Conservation (phyloP, 2,888 invertebrate species). For the Corbicula japonica region DNA sequence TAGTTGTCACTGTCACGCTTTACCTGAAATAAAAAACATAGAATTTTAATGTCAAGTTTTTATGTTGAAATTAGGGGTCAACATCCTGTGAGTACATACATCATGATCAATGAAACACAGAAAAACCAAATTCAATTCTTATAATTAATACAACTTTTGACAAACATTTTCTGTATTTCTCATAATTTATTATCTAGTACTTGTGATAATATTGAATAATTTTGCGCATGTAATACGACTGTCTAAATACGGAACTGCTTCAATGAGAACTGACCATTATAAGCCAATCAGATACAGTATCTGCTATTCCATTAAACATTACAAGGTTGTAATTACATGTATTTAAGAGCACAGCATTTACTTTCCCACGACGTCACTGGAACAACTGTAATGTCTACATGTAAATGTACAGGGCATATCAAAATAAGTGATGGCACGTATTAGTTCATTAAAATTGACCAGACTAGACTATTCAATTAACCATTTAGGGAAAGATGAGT, state of each 20-base stretch:
- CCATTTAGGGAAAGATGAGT: not conserved
- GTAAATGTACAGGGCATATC: not conserved
- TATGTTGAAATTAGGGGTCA: not conserved
- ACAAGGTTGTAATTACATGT: no score
- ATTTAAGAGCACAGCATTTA: no score
- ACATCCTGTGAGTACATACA: not conserved
- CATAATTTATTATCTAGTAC: not conserved
- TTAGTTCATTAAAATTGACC: not conserved
- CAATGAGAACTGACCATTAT: no score
- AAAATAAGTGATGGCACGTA: not conserved
- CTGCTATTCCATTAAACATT: no score
- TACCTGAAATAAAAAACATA: slow-evolving; percentile 61
- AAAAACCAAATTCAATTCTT: not conserved
- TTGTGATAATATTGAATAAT: no score
- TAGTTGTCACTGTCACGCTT: slow-evolving; percentile 70
- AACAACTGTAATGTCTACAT: not conserved
- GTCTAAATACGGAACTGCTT: no score
- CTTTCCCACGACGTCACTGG: not conserved
- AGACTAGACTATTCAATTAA: not conserved
- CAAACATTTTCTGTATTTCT: not conserved
- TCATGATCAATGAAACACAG: not conserved
- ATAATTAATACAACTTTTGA: not conserved
- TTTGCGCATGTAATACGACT: no score
- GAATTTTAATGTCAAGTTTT: not conserved
- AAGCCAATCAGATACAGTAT: no score